Evolutionary conservation across 2,888 invertebrate genomes (phyloP), one percentile per base, ranked within the genome.

Genomic region (Hanleya hanleyi): DNA sequence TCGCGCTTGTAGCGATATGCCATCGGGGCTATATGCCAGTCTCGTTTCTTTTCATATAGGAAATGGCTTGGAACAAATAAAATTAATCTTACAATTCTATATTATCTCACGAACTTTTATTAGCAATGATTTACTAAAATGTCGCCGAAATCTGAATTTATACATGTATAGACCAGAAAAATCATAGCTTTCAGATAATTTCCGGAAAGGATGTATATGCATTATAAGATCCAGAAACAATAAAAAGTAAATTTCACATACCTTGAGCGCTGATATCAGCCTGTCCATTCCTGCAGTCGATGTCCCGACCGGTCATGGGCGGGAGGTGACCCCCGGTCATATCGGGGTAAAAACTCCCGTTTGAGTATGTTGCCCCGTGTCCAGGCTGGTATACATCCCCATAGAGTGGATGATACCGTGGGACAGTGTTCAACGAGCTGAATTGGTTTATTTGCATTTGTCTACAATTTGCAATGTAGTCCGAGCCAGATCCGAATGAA

Each of bases 341-440:
- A 70, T 87, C 87, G 37, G 86, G 81, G 76, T 86, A 87, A 77
- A 85, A 86, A 64, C 85, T 83, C n/a, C 87, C 84, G 74, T 86
- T 86, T 35, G 86, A 77, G 69, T 87, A 87, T 49, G 84, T 81
- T 26, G 86, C 79, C 12, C 84, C 81, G 71, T 87, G 87, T 15
- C 84, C 83, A 0, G 83, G 74, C 71, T 86, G 85, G 75, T 87
- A 87, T 81, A 87, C 83, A 71, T 87, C 87, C 22, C 86, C 84
- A 72, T 87, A 87, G 57, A 87, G 77, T 47, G 82, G 81, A 69
- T 84, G 83, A 77, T 86, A 86, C 67, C 85, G 83, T 35, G 84
- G 84, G 79, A 85, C 81, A 70, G 83, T 82, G 77, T 87, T 87
- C 49, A 87, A 77, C 35, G 84, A 81, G 67, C 84, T 84, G 77